These are phyloP conservation scores for Chauna torquata DNA, from an alignment of 2,113 vertebrate species.

Conservation along the genomic window DNA sequence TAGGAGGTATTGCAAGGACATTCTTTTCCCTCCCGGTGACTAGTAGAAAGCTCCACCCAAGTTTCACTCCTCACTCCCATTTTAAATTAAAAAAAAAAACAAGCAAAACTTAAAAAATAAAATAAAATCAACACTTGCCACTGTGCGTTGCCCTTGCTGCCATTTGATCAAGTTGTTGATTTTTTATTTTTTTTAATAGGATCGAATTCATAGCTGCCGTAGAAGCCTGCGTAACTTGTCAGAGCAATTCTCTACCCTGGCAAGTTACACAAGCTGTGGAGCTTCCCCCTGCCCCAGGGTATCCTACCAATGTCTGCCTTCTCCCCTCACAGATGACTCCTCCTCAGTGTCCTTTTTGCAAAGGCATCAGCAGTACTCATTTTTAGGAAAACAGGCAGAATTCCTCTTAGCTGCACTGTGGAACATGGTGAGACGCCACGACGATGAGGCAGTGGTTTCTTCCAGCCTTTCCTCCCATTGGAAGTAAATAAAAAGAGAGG, in stretches of 20 bases:
- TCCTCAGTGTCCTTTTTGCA: neutral
- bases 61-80: conserved; percentile 6
- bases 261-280: conserved; percentile 40
- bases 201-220: conserved; percentile 38
- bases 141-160: neutral
- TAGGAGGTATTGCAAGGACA: neutral
- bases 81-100: conserved; percentile 1
- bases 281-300: neutral
- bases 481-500: neutral
- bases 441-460: neutral
- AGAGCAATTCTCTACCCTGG: conserved; percentile 32
- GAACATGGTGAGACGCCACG: neutral
- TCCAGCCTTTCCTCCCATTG: neutral
- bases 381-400: neutral
- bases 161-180: conserved; percentile 43
- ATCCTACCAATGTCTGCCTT: neutral
- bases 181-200: conserved; percentile 7
- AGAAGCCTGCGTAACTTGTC: conserved; percentile 32
- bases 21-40: neutral
- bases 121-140: neutral
- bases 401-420: neutral
- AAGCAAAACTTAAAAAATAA: neutral
- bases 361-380: neutral
- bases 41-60: neutral
- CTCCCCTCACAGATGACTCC: neutral